Evolutionary conservation across 2,797 vertebrate species (phyloP).

Genomic region (Chaenodraco wilsoni): DNA sequence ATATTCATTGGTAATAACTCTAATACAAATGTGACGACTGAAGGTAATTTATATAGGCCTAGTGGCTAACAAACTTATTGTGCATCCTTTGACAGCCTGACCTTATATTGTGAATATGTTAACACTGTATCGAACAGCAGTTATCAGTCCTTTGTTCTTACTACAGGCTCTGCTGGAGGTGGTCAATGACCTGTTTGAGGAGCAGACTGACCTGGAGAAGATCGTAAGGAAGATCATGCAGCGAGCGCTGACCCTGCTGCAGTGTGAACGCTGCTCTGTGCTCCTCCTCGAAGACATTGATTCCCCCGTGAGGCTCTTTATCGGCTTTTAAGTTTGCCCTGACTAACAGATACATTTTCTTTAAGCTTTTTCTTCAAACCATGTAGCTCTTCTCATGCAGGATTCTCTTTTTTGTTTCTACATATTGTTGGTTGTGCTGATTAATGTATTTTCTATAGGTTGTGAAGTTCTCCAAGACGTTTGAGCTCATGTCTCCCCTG

Average conservation of each 20-base stretch:
- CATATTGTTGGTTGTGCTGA: not conserved
- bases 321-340: not conserved
- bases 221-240: slow-evolving; percentile 99
- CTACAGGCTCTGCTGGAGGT: slow-evolving; percentile 94
- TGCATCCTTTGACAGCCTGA: too few relatives aligned
- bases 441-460: slow-evolving; percentile 81
- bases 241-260: slow-evolving; percentile 93
- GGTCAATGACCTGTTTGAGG: slow-evolving; percentile 98
- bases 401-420: not conserved
- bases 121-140: not conserved
- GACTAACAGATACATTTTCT: not conserved
- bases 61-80: too few relatives aligned
- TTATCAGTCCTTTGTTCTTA: not conserved
- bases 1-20: too few relatives aligned
- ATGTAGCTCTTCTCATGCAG: not conserved
- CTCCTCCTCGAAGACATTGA: slow-evolving; percentile 97
- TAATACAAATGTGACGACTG: too few relatives aligned
- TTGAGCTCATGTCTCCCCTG: slow-evolving; percentile 95
- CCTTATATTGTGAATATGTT: not conserved
- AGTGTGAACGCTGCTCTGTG: slow-evolving; percentile 97
- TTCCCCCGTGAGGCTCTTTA: slow-evolving; percentile 87
- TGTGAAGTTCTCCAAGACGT: slow-evolving; percentile 98
- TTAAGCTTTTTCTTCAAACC: not conserved
- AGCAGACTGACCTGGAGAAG: slow-evolving; percentile 98
- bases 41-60: too few relatives aligned